These are phyloP conservation scores for Drosophila melanica DNA, from an alignment of 1,140 invertebrate species.

Conservation along the genomic window DNA sequence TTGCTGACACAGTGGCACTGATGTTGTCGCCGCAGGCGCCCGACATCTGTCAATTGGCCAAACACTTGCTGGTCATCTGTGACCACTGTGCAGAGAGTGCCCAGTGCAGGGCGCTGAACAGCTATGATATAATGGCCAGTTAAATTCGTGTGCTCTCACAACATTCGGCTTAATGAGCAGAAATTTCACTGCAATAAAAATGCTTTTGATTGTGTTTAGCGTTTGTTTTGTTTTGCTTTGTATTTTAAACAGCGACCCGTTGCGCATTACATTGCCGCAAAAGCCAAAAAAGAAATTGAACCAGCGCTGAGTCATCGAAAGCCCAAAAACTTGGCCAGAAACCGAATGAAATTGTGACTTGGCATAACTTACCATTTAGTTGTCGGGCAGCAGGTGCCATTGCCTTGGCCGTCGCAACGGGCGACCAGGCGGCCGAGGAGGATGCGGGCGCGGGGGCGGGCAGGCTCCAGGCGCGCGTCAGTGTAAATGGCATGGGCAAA, in stretches of 20 bases:
- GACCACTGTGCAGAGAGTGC: not conserved
- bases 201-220: conserved; percentile 61
- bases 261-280: conserved; percentile 34
- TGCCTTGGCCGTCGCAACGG: conserved; percentile 3
- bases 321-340: conserved; percentile 17
- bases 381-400: conserved; percentile 48
- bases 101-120: not conserved
- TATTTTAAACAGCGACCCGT: not conserved
- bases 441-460: conserved; percentile 20
- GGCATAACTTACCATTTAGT: conserved; percentile 70
- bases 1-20: conserved; percentile 6
- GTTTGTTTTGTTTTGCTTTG: conserved; percentile 49
- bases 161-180: conserved; percentile 71
- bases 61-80: not conserved
- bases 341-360: conserved; percentile 19
- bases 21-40: not conserved
- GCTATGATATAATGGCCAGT: conserved; percentile 71
- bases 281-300: conserved; percentile 38
- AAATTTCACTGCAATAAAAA: conserved; percentile 79
- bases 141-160: conserved; percentile 65
- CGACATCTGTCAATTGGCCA: conserved; percentile 31
- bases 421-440: conserved; percentile 14
- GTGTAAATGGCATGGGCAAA: conserved; percentile 45
- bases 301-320: conserved; percentile 34
- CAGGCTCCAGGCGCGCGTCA: conserved; percentile 61